Evolutionary conservation across 2,888 invertebrate genomes (phyloP).

Genomic region (Caenorhabditis sp.): DNA sequence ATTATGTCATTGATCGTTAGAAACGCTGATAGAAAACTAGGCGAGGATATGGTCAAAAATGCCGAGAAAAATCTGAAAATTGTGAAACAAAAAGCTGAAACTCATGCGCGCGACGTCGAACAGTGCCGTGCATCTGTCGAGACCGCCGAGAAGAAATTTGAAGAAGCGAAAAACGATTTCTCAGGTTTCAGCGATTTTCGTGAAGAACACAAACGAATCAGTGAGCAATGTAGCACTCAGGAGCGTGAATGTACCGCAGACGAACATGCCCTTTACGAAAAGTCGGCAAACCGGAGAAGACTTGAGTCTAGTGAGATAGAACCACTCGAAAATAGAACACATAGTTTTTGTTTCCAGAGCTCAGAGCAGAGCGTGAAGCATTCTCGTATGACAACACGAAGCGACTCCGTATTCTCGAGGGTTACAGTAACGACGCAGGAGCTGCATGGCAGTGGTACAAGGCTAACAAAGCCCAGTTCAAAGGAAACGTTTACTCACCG

Average conservation of each 20-base stretch:
- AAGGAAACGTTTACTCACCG: slow-evolving; percentile 73
- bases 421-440: slow-evolving; percentile 10
- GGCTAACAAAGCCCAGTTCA: slow-evolving; percentile 67
- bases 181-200: slow-evolving; percentile 24
- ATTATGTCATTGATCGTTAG: not conserved
- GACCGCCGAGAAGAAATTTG: slow-evolving; percentile 10
- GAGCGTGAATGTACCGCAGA: too few species aligned
- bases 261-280: not conserved
- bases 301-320: slow-evolving; percentile 18
- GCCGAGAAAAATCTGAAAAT: slow-evolving; percentile 24
- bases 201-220: not conserved
- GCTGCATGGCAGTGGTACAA: slow-evolving; percentile 71
- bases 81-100: not conserved
- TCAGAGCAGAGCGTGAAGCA: not conserved
- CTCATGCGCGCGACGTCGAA: not conserved
- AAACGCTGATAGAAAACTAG: slow-evolving; percentile 3
- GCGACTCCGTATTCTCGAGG: slow-evolving; percentile 8
- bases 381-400: not conserved
- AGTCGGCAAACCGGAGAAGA: not conserved
- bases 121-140: not conserved
- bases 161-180: slow-evolving; percentile 12
- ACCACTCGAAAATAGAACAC: too few species aligned
- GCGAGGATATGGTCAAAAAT: not conserved
- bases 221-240: too few species aligned
- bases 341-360: slow-evolving; percentile 32